Evolutionary conservation across 2,113 vertebrate genomes (phyloP).

Genomic region (Entelurus aequoreus): DNA sequence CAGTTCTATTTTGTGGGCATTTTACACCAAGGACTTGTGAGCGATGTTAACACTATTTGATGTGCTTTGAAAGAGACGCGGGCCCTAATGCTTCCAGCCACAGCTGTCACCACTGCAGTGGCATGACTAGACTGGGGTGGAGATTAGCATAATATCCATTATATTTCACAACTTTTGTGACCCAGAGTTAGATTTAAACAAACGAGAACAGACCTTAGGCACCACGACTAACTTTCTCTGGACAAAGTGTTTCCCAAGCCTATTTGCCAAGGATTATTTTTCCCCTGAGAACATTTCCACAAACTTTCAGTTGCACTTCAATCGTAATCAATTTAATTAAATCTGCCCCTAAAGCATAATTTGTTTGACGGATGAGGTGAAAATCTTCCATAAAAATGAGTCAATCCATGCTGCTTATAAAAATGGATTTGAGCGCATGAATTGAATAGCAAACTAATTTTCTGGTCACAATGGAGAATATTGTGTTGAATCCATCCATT

Average conservation of each 20-base stretch:
- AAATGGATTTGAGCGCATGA: slow-evolving; percentile 18
- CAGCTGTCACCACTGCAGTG: not conserved
- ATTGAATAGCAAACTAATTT: slow-evolving; percentile 20
- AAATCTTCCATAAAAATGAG: slow-evolving; percentile 43
- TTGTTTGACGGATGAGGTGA: slow-evolving; percentile 19
- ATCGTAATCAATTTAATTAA: slow-evolving; percentile 59
- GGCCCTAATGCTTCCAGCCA: not conserved
- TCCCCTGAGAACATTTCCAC: slow-evolving; percentile 35
- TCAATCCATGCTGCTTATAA: slow-evolving; percentile 30
- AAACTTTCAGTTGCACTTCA: slow-evolving; percentile 31
- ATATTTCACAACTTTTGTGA: slow-evolving; percentile 31
- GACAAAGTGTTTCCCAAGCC: slow-evolving; percentile 28
- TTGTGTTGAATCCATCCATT: slow-evolving; percentile 26
- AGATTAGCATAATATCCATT: slow-evolving; percentile 49
- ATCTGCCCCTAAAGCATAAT: slow-evolving; percentile 36
- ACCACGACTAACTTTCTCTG: slow-evolving; percentile 37
- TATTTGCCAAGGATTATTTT: slow-evolving; percentile 17
- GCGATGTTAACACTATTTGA: not conserved
- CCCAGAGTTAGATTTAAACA: slow-evolving; percentile 30
- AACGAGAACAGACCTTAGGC: slow-evolving; percentile 47
- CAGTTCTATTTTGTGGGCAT: not conserved
- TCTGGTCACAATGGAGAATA: slow-evolving; percentile 16
- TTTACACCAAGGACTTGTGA: not conserved
- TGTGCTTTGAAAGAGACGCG: not conserved
- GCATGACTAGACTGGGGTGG: slow-evolving; percentile 6